Base-by-base conservation (phyloP, 2,797 vertebrate species). In the Prunella strophiata region DNA sequence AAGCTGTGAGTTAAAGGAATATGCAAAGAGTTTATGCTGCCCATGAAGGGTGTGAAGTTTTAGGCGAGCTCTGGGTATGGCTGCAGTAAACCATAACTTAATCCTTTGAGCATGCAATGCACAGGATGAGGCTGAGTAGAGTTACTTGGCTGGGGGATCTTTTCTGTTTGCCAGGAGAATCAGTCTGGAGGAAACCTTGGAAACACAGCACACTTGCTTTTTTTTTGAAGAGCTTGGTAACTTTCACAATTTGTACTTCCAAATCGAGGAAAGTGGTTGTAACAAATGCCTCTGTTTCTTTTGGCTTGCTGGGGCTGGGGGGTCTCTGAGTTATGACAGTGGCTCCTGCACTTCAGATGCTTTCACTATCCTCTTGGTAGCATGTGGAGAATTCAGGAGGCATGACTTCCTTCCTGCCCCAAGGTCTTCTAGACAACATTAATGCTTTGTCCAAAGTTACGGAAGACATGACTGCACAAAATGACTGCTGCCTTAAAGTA, bases 61-160 rank as follows among this genome's bases (percentile, higher is more conserved):
- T 58, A 85, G 79, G 32, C 0, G 7, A 68, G 27, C 76, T 83
- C 11, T 0, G n/a, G n/a, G 59, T 54, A 89, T 0, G 5, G 61
- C 61, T 88, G 58, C 73, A 42, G 40, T 36, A 80, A 91, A 36
- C 34, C 70, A 23, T 88, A 74, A 73, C 3, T 27, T 87, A 83
- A 88, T 91, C 73, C 61, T 91, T 23, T 13, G n/a, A 86, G 85
- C 65, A 63, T 55, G 86, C 3, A 0, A 45, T 0, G 0, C 0
- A 0, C 66, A 72, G 76, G 65, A 80, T 80, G 81, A 80, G 62
- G 67, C 65, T 92, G 84, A 93, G 67, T 30, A 29, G 75, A 74
- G 66, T 77, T 68, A 54, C 50, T 95, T 94, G 85, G 89, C 94
- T 76, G 88, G 79, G 89, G 47, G 54, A 57, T 77, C 47, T 66